These are phyloP conservation scores for Choristoneura fumiferana DNA, from an alignment of 1,140 invertebrate species.

Conservation along the genomic window DNA sequence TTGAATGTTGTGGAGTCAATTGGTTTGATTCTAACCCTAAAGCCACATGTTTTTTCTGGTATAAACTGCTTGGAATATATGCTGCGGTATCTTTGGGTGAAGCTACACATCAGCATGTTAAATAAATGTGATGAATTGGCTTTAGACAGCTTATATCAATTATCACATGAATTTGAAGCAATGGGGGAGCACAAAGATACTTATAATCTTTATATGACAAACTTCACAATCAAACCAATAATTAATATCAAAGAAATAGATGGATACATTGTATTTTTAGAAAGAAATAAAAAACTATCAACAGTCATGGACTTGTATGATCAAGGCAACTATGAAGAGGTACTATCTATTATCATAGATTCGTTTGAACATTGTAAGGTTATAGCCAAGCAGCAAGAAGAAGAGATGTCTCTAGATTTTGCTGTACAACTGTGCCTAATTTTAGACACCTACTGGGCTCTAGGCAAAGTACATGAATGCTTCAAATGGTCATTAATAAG, in stretches of 20 bases:
- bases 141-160: conserved; percentile 66
- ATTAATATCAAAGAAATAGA: conserved; percentile 60
- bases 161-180: conserved; percentile 68
- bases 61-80: conserved; percentile 55
- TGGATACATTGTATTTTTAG: conserved; percentile 63
- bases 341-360: conserved; percentile 82
- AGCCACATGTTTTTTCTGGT: conserved; percentile 66
- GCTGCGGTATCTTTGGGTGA: conserved; percentile 66
- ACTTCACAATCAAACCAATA: conserved; percentile 64
- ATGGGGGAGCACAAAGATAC: conserved; percentile 58
- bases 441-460: conserved; percentile 85
- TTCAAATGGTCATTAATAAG: conserved; percentile 87
- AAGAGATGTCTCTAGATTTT: conserved; percentile 75
- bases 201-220: conserved; percentile 53
- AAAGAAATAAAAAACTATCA: conserved; percentile 71
- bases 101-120: conserved; percentile 61
- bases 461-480: conserved; percentile 80
- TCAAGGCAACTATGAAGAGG: conserved; percentile 81
- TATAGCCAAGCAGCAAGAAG: conserved; percentile 62
- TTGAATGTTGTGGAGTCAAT: conserved; percentile 59
- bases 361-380: conserved; percentile 80
- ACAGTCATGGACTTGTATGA: conserved; percentile 81
- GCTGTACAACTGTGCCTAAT: conserved; percentile 81
- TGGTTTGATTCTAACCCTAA: conserved; percentile 60
- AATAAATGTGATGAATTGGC: conserved; percentile 65